Evolutionary conservation across 2,888 invertebrate genomes (phyloP).

Genomic region (Amblyjoppa fuscipennis): DNA sequence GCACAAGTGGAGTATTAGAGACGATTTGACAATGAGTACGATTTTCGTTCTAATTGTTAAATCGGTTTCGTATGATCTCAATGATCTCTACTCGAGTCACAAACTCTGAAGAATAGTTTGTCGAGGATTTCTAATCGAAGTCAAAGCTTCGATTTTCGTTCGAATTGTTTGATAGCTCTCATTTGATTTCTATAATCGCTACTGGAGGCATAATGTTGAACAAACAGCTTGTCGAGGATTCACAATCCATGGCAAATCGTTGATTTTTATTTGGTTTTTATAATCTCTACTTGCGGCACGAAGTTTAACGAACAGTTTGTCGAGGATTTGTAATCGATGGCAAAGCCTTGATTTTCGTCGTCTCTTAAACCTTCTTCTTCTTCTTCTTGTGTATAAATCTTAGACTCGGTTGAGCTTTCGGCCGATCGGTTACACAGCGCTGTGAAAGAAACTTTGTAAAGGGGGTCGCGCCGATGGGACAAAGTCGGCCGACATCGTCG

Average conservation of each 20-base stretch:
- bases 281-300: neutral
- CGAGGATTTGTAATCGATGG: neutral
- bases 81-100: too few relatives aligned
- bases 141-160: neutral
- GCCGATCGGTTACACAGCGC: neutral
- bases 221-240: neutral
- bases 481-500: slow-evolving; percentile 43
- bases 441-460: slow-evolving; percentile 31
- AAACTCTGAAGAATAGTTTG: too few relatives aligned
- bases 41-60: too few relatives aligned
- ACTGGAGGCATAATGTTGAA: too few relatives aligned
- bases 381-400: neutral
- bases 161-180: too few relatives aligned
- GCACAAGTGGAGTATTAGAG: neutral
- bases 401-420: neutral
- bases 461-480: slow-evolving; percentile 10
- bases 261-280: neutral
- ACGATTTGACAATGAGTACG: neutral
- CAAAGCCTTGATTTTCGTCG: neutral
- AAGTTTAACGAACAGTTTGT: neutral
- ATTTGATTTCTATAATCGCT: too few relatives aligned
- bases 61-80: too few relatives aligned
- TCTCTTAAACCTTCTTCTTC: neutral
- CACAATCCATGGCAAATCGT: too few relatives aligned
- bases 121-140: too few relatives aligned